phyloP scores from a whole-genome alignment of 2,888 invertebrate genomes.

The Pimpla rufipes region DNA sequence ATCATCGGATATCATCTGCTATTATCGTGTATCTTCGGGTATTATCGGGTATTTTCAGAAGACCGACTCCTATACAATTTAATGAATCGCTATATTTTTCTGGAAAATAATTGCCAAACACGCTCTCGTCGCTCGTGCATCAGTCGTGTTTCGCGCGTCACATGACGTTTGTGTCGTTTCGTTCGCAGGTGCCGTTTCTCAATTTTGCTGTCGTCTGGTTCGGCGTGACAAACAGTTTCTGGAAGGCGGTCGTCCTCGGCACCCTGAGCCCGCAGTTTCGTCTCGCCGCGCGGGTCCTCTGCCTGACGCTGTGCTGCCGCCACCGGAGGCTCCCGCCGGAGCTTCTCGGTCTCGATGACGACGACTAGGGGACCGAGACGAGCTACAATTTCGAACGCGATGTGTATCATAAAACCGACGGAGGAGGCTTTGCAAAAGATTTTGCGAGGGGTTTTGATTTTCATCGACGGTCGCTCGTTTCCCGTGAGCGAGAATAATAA shows the following conservation, averaged over 20 bases:
- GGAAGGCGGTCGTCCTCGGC: conserved; percentile 97
- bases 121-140: too few relatives aligned
- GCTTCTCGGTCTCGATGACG: conserved; percentile 94
- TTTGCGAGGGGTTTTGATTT: conserved; percentile 76
- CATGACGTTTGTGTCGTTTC: too few relatives aligned
- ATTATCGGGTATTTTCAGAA: too few relatives aligned
- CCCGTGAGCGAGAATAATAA: not conserved
- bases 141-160: too few relatives aligned
- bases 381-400: conserved; percentile 57
- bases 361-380: conserved; percentile 87
- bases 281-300: conserved; percentile 94
- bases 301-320: conserved; percentile 95
- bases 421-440: not conserved
- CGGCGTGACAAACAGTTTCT: conserved; percentile 97
- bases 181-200: conserved; percentile 91
- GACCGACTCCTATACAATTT: too few relatives aligned
- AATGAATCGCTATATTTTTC: too few relatives aligned
- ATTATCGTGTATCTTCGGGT: too few relatives aligned
- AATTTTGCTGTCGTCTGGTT: conserved; percentile 98
- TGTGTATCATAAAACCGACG: conserved; percentile 32
- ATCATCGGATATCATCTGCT: too few relatives aligned
- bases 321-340: conserved; percentile 94
- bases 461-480: conserved; percentile 59
- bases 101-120: too few relatives aligned
- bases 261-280: conserved; percentile 97